Conservation (phyloP, 1,140 invertebrate species). For the Prorops nasuta region DNA sequence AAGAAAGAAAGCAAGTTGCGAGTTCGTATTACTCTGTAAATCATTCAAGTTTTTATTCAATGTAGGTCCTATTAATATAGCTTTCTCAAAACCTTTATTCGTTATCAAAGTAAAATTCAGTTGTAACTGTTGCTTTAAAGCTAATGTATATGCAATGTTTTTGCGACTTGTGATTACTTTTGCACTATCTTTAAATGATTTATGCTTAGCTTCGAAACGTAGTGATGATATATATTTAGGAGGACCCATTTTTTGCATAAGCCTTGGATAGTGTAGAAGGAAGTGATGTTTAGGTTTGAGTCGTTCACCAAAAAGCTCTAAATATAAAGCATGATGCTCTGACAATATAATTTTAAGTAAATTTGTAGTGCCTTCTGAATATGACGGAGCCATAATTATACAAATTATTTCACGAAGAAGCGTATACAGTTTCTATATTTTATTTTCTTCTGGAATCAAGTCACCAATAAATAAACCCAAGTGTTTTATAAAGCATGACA, state of each 20-base stretch:
- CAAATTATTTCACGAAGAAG: neutral
- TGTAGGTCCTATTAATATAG: neutral
- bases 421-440: neutral
- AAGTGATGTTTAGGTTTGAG: slow-evolving; percentile 1
- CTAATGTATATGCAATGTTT: slow-evolving; percentile 3
- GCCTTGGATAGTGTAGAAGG: neutral
- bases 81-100: neutral
- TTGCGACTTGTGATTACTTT: neutral
- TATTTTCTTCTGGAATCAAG: neutral
- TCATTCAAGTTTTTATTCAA: neutral
- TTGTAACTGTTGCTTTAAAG: slow-evolving; percentile 2
- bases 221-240: neutral
- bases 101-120: neutral
- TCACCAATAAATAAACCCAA: slow-evolving; percentile 2
- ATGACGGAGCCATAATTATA: neutral
- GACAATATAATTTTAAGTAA: neutral
- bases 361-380: neutral
- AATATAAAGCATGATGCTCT: neutral
- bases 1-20: neutral
- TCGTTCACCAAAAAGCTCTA: neutral
- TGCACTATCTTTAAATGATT: slow-evolving; percentile 3
- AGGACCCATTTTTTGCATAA: neutral
- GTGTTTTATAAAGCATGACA: neutral
- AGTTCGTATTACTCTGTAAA: neutral
- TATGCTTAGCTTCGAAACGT: neutral